A percentile compares a stretch with the other conserved stretches of the same genome.
These are phyloP conservation scores for Engraulis encrasicolus DNA, from an alignment of 2,113 vertebrate species.

Conservation along the genomic window DNA sequence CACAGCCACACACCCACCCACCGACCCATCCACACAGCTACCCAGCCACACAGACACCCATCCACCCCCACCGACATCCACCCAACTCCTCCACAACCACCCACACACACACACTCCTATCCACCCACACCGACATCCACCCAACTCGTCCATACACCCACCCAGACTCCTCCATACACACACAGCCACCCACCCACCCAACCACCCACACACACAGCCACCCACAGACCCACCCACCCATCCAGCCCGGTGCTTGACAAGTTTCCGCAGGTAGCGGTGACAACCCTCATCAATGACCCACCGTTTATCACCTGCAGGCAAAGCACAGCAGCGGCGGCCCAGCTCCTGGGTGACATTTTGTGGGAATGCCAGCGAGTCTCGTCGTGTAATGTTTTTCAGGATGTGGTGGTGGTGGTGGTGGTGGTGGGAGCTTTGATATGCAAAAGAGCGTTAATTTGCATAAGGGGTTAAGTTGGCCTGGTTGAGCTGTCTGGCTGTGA, in stretches of 20 bases:
- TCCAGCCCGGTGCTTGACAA: slow-evolving; percentile 54
- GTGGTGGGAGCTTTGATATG: slow-evolving; percentile 41
- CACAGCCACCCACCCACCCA: not conserved
- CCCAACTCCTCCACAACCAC: no score
- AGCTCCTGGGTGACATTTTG: slow-evolving; percentile 46
- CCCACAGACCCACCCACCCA: no score
- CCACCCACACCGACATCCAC: not conserved
- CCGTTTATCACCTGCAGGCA: slow-evolving; percentile 57
- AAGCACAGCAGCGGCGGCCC: not conserved
- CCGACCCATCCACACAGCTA: no score
- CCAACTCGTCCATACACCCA: no score
- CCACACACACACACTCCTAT: not conserved
- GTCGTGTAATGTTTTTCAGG: slow-evolving; percentile 46
- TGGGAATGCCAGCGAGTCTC: slow-evolving; percentile 64
- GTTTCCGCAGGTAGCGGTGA: slow-evolving; percentile 60
- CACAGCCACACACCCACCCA: not conserved
- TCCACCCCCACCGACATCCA: not conserved
- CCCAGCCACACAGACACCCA: not conserved
- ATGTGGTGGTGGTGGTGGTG: no score
- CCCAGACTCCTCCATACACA: no score
- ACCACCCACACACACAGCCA: not conserved
- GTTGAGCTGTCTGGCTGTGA: slow-evolving; percentile 2
- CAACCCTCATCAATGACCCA: slow-evolving; percentile 68
- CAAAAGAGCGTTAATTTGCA: slow-evolving; percentile 34
- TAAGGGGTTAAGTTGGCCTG: not conserved